phyloP scores from a whole-genome alignment of 2,888 invertebrate genomes.

The Brassicogethes aeneus region DNA sequence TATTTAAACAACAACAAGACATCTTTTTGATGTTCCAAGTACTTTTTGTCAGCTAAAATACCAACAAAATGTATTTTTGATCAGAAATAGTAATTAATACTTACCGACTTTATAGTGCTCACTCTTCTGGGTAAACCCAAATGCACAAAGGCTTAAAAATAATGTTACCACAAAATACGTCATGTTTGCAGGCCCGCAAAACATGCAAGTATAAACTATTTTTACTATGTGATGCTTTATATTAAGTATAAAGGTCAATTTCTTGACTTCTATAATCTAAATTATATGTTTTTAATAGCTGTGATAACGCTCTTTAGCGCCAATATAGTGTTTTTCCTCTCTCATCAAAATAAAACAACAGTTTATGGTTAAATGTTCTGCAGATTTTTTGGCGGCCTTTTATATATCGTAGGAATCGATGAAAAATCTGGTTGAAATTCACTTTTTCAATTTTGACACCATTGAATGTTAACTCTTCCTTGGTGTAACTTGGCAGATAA shows the following conservation, averaged over 20 bases:
- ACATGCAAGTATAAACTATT: neutral
- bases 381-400: conserved; percentile 54
- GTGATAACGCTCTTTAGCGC: too few species aligned
- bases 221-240: too few species aligned
- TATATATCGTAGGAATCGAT: conserved; percentile 55
- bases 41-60: conserved; percentile 16
- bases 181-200: conserved; percentile 10
- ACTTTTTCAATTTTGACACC: conserved; percentile 54
- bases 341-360: too few species aligned
- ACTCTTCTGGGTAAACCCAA: conserved; percentile 17
- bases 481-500: conserved; percentile 51
- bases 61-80: too few species aligned
- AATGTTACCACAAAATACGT: conserved; percentile 10
- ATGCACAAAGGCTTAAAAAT: conserved; percentile 11
- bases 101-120: conserved; percentile 39
- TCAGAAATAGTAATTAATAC: conserved; percentile 16
- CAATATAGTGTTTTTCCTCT: too few species aligned
- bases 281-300: too few species aligned
- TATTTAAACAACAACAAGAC: conserved; percentile 51
- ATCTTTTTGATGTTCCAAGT: conserved; percentile 27
- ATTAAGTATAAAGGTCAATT: too few species aligned
- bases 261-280: too few species aligned
- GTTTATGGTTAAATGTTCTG: conserved; percentile 43
- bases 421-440: conserved; percentile 55
- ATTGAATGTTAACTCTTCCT: conserved; percentile 47